Conservation (phyloP, 2,888 invertebrate genomes). For the Dryobotodes eremita region DNA sequence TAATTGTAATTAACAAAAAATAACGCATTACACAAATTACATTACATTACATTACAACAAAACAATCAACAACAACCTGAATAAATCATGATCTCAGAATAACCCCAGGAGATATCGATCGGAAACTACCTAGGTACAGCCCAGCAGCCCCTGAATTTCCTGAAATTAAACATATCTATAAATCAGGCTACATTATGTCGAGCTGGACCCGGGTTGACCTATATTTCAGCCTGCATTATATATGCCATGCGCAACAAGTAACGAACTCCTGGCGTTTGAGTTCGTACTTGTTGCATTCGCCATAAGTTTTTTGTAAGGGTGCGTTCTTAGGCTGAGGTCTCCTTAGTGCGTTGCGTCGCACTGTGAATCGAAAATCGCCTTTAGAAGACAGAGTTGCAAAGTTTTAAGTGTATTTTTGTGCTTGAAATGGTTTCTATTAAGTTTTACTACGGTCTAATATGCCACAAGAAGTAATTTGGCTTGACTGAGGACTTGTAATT, state of each 20-base stretch:
- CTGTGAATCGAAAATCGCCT: too few species aligned
- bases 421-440: too few species aligned
- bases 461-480: too few species aligned
- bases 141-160: neutral
- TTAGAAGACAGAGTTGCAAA: too few species aligned
- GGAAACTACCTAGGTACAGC: neutral
- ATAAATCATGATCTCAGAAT: neutral
- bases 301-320: neutral
- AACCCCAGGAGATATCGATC: constrained; percentile 17
- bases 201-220: neutral
- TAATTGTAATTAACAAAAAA: neutral
- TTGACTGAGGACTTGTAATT: too few species aligned
- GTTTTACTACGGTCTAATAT: too few species aligned
- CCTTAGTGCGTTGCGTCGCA: too few species aligned
- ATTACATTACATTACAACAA: too few species aligned
- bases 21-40: too few species aligned
- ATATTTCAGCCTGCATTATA: neutral
- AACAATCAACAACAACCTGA: too few species aligned
- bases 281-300: constrained; percentile 30
- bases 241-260: constrained; percentile 46
- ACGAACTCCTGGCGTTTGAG: constrained; percentile 1
- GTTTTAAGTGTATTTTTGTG: too few species aligned
- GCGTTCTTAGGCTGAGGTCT: too few species aligned
- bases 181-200: neutral
- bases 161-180: constrained; percentile 4